Evolutionary conservation across 2,888 invertebrate genomes (phyloP).

Genomic region (Molanna angustata): DNA sequence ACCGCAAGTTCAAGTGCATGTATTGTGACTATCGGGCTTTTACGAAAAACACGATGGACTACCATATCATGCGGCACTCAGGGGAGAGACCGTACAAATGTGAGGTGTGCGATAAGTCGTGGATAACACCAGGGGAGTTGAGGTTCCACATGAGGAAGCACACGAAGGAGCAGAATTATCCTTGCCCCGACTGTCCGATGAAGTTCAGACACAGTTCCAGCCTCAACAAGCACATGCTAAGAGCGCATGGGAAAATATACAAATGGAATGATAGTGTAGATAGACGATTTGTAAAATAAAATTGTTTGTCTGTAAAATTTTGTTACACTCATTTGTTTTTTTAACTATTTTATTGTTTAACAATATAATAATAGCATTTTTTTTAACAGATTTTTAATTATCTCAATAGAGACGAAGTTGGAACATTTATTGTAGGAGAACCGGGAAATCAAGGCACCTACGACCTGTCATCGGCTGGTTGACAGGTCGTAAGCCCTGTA

Average conservation of each 20-base stretch:
- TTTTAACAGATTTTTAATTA: too few relatives aligned
- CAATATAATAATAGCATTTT: too few relatives aligned
- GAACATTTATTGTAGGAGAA: too few relatives aligned
- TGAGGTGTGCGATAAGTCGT: conserved; percentile 42
- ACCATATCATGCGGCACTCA: conserved; percentile 49
- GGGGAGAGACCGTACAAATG: conserved; percentile 48
- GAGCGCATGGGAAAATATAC: conserved; percentile 45
- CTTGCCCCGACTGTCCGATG: conserved; percentile 46
- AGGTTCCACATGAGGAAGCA: conserved; percentile 46
- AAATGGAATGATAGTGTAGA: conserved; percentile 45
- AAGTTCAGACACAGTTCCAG: conserved; percentile 48
- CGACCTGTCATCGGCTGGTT: too few relatives aligned
- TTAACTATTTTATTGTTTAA: too few relatives aligned
- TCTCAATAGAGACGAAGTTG: too few relatives aligned
- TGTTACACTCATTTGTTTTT: too few relatives aligned
- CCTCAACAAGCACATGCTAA: conserved; percentile 50
- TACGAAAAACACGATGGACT: conserved; percentile 45
- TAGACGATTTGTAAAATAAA: conserved; percentile 21
- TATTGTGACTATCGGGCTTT: conserved; percentile 46
- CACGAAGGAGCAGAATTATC: conserved; percentile 47
- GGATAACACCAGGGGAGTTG: conserved; percentile 45
- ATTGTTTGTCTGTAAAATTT: too few relatives aligned
- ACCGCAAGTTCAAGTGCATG: conserved; percentile 44
- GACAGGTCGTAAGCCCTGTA: too few relatives aligned
- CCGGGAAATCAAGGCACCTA: too few relatives aligned